Evolutionary conservation across 37 sponge, comb jelly and placozoan genomes (phyloP).

Genomic region (Halichondria panicea): DNA sequence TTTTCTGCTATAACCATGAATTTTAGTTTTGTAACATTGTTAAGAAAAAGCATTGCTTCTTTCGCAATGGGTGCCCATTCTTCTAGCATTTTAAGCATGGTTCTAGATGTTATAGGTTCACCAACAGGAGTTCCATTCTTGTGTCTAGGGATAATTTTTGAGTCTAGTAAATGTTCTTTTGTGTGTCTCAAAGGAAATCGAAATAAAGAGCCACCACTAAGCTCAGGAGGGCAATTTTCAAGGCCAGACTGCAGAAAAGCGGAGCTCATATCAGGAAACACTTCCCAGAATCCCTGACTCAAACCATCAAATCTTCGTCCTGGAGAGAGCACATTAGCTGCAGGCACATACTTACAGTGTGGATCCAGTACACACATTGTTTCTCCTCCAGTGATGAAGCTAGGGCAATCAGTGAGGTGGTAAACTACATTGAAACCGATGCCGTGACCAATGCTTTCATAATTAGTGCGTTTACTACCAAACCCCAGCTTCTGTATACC

Average conservation of each 20-base stretch:
- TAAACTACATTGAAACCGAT: constrained; percentile 86
- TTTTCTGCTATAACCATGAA: constrained; percentile 36
- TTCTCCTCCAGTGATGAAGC: constrained; percentile 67
- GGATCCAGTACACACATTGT: constrained; percentile 81
- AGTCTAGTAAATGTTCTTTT: constrained; percentile 1
- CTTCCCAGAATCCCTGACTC: constrained; percentile 38
- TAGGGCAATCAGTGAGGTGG: constrained; percentile 86
- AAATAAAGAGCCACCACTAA: constrained; percentile 61
- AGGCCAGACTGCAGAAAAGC: constrained; percentile 30
- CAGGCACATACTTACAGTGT: constrained; percentile 48
- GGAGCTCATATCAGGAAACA: constrained; percentile 48
- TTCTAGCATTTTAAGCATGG: constrained; percentile 5
- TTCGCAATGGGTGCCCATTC: constrained; percentile 42
- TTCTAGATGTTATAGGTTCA: constrained; percentile 10
- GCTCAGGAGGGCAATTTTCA: constrained; percentile 7
- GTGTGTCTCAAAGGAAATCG: constrained; percentile 66
- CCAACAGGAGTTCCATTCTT: not conserved
- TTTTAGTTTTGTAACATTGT: constrained; percentile 29
- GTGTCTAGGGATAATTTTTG: constrained; percentile 17
- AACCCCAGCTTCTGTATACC: constrained; percentile 72
- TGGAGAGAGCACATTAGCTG: constrained; percentile 14
- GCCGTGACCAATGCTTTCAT: constrained; percentile 72
- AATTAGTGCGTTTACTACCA: constrained; percentile 68
- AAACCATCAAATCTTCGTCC: constrained; percentile 42
- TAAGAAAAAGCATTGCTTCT: constrained; percentile 44